Base-by-base conservation (phyloP, 2,888 invertebrate genomes). In the Drosophila cyrtoloma region DNA sequence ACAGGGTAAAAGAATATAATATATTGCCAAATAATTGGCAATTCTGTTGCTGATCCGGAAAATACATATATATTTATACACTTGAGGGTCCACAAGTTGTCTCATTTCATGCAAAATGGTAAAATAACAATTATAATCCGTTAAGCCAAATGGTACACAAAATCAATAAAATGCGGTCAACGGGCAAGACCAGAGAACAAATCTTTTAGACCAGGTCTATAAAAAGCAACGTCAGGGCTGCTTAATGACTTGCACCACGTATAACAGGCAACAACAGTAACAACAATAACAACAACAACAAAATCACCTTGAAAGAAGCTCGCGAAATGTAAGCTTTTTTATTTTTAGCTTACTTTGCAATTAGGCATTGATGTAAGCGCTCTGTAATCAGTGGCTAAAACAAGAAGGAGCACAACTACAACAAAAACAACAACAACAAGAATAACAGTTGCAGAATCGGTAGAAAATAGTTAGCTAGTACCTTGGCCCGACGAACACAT, bases 281-380 rank as follows among this genome's bases (percentile, higher is more conserved):
- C 47, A 72, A 22, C 7, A 12, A 19, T 5, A n/a, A n/a, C 30
- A n/a, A 53, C 32, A n/a, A 37, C n/a, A 14, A 57, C 32, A 58
- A 16, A 30, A 30, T 47, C 60, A 69, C 82, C 82, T 81, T 87
- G 77, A 83, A 77, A 69, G 33, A 61, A 42, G 30, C 59, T 73
- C 44, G 53, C 64, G 66, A 70, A 71, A 57, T 77, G 86, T 63
- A 30, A 81, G 76, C 64, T 72, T 76, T 81, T 87, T 77, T 77
- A 69, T 78, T 80, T 80, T 71, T 67, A 65, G 82, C 72, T 32
- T 56, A 58, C 72, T 74, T 42, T 67, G 84, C 89, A 86, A 86
- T 86, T 86, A 86, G 82, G 70, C 79, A 83, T 83, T 86, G 82
- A 82, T 73, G 88, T 57, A 72, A 82, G 69, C 64, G 77, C 67